Percentiles rank a stretch among this genome's conserved stretches.
phyloP scores from a whole-genome alignment of 2,888 invertebrate genomes.

The Cataglyphis livida region DNA sequence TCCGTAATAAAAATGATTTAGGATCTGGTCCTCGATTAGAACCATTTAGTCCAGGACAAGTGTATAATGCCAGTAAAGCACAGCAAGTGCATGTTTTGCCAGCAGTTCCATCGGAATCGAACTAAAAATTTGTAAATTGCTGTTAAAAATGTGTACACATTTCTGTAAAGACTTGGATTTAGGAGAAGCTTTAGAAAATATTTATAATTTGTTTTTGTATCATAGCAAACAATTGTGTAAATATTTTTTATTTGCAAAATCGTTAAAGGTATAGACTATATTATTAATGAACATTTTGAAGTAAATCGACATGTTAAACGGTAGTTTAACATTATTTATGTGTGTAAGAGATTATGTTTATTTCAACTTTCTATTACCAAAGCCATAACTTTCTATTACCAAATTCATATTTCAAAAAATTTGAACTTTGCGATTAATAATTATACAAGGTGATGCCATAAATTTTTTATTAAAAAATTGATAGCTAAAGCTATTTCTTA shows the following conservation, averaged over 20 bases:
- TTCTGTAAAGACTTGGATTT: conserved; percentile 24
- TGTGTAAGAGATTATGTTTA: conserved; percentile 13
- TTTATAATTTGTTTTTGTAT: conserved; percentile 25
- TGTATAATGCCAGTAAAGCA: conserved; percentile 96
- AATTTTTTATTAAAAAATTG: conserved; percentile 18
- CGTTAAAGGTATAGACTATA: not conserved
- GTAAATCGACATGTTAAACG: not conserved
- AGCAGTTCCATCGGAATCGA: conserved; percentile 80
- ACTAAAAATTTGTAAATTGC: conserved; percentile 66
- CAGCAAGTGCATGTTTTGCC: conserved; percentile 95
- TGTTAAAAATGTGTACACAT: conserved; percentile 47
- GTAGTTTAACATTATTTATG: conserved; percentile 31
- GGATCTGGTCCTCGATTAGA: conserved; percentile 91
- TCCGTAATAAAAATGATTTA: conserved; percentile 85
- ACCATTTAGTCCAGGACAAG: conserved; percentile 96
- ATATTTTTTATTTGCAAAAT: conserved; percentile 10
- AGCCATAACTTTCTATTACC: conserved; percentile 26
- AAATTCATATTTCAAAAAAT: conserved; percentile 23
- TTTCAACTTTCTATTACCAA: conserved; percentile 26
- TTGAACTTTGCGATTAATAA: conserved; percentile 29
- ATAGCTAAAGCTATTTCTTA: conserved; percentile 8
- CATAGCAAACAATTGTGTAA: conserved; percentile 24
- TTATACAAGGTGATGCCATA: conserved; percentile 11
- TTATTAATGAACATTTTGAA: conserved; percentile 22
- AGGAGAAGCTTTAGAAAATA: not conserved